A percentile compares a stretch with the other conserved stretches of the same genome.
Evolutionary conservation across 2,113 vertebrate species (phyloP).

Genomic region (Aramus guarauna): DNA sequence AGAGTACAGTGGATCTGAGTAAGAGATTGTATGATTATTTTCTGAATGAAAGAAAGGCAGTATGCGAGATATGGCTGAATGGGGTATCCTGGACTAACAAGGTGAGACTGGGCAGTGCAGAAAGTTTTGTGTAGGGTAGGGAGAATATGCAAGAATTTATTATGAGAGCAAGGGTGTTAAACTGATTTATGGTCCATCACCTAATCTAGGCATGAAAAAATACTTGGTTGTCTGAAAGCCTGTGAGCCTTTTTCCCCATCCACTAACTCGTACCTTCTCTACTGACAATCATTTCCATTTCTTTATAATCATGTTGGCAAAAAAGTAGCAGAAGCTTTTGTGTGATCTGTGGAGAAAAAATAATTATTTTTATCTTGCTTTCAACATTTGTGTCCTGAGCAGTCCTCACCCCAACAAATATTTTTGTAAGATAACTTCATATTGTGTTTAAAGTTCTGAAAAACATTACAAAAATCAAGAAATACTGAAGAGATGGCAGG

Average conservation of each 20-base stretch:
- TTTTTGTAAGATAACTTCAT: not conserved
- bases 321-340: not conserved
- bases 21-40: not conserved
- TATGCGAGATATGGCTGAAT: rapidly evolving
- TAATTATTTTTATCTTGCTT: not conserved
- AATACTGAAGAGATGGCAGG: not conserved
- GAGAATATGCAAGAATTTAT: not conserved
- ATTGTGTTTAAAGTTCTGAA: not conserved
- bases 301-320: not conserved
- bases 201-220: not conserved
- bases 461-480: not conserved
- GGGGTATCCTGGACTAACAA: not conserved
- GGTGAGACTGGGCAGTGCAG: not conserved
- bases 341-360: not conserved
- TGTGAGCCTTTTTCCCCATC: not conserved
- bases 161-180: not conserved
- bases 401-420: not conserved
- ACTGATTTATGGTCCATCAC: not conserved
- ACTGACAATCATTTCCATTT: not conserved
- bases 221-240: not conserved
- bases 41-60: not conserved
- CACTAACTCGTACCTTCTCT: not conserved
- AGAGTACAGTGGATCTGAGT: not conserved
- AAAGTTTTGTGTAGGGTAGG: not conserved
- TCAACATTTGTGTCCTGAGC: not conserved